phyloP scores from a whole-genome alignment of 2,888 invertebrate species.

The Antheraea assamensis region DNA sequence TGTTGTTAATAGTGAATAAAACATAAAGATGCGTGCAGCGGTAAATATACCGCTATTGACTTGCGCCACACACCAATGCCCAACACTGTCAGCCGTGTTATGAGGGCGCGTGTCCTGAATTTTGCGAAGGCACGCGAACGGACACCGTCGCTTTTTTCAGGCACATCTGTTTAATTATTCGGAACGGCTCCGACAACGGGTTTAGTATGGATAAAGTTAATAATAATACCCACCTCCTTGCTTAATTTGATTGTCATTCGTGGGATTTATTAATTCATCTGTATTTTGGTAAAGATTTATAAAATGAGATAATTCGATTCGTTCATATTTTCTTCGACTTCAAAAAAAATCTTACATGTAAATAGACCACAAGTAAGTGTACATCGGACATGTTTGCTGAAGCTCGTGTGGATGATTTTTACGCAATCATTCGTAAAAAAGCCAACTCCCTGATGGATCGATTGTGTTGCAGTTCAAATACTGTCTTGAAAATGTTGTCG shows the following conservation, averaged over 20 bases:
- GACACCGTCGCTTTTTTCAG: constrained; percentile 55
- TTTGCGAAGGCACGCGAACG: constrained; percentile 61
- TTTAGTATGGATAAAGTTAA: constrained; percentile 7
- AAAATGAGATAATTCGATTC: not conserved
- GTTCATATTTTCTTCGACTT: not conserved
- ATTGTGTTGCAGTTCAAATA: too few relatives aligned
- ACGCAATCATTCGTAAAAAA: too few relatives aligned
- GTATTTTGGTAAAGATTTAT: not conserved
- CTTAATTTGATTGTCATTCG: not conserved
- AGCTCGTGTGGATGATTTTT: too few relatives aligned
- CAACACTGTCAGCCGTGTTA: constrained; percentile 54
- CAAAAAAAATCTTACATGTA: not conserved
- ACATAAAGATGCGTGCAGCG: too few relatives aligned
- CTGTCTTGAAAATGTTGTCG: too few relatives aligned
- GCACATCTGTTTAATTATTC: constrained; percentile 69
- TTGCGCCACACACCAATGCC: constrained; percentile 34
- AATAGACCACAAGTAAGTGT: too few relatives aligned
- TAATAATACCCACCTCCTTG: constrained; percentile 13
- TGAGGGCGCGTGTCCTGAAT: constrained; percentile 67
- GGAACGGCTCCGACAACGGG: constrained; percentile 39
- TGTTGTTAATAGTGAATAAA: too few relatives aligned
- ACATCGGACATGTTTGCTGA: too few relatives aligned
- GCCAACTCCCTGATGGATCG: too few relatives aligned
- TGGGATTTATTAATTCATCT: constrained; percentile 8
- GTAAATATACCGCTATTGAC: constrained; percentile 23